Percentiles rank a stretch among this genome's conserved stretches.
phyloP scores from a whole-genome alignment of 2,888 invertebrate species.

The Diplazon laetatorius region DNA sequence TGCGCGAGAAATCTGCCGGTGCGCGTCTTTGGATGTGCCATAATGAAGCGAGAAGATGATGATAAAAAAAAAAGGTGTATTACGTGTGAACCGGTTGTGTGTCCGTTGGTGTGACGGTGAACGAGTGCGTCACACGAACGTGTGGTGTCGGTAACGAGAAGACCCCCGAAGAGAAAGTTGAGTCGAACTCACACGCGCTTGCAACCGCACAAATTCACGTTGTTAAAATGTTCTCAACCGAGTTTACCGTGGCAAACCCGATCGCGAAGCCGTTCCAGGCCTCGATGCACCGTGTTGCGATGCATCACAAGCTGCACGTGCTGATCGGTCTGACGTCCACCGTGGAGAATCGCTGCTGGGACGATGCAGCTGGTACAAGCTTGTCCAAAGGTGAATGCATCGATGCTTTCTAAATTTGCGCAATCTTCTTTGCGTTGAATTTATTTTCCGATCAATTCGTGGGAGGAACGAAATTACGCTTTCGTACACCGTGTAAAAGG shows the following conservation, averaged over 20 bases:
- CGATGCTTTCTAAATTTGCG: constrained; percentile 80
- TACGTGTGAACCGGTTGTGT: constrained; percentile 30
- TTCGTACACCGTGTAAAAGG: constrained; percentile 12
- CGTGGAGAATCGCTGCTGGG: constrained; percentile 73
- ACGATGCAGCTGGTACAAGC: constrained; percentile 76
- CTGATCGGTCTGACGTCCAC: neutral
- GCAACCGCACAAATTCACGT: constrained; percentile 28
- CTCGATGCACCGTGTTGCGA: neutral
- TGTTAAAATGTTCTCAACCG: constrained; percentile 70
- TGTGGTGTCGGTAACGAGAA: constrained; percentile 71
- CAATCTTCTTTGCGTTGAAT: constrained; percentile 67
- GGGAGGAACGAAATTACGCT: constrained; percentile 15
- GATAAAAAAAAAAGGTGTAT: constrained; percentile 34
- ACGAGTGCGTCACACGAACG: constrained; percentile 40
- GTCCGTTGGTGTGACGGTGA: constrained; percentile 32
- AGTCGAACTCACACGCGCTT: constrained; percentile 71
- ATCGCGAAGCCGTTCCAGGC: neutral
- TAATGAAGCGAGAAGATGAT: constrained; percentile 22
- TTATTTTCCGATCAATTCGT: constrained; percentile 2
- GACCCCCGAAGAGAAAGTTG: constrained; percentile 78
- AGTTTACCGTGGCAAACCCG: constrained; percentile 5
- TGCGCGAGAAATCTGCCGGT: constrained; percentile 8
- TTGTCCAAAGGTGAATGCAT: constrained; percentile 80
- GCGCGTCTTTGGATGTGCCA: neutral
- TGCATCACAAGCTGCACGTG: neutral